Base-by-base conservation (phyloP, 2,888 invertebrate genomes). In the Lasioglossum morio region DNA sequence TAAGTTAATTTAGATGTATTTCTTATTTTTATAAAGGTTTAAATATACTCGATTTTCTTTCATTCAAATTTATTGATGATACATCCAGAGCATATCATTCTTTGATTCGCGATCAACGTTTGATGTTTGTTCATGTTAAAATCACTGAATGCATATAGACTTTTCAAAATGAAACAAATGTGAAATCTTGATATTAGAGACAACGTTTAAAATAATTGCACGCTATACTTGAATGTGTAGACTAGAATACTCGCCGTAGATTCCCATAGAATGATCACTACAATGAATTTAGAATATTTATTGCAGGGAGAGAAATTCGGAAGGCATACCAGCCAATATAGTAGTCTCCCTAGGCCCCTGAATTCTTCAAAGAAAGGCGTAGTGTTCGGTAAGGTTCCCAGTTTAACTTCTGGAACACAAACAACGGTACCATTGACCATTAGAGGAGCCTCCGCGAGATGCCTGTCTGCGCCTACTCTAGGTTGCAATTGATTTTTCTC, bases 401-500 rank as follows among this genome's bases (percentile, higher is more conserved):
- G 92, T 90, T 91, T 92, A 89, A 77, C 90, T 81, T 91, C 89
- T 78, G 92, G 91, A 81, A 91, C 88, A 85, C 94, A 94, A 87
- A 92, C 93, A 70, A 94, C 92, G 77, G 92, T 94, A 87, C 94
- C 93, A 84, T 92, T 94, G 93, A 95, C 95, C 95, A 92, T 95
- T 94, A 94, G 95, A 80, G 96, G 96, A 96, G 93, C 96, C 96
- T 96, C 96, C 96, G 96, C 97, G 94, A 96, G 97, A 96, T 98
- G 98, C 96, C 97, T 97, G 94, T 98, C 98, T 94, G 98, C 98
- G 95, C 98, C 98, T 94, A 98, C 98, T 96, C 96, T 99, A 98
- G 98, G 98, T 98, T 94, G 93, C 88, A 77, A 88, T 88, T 63
- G 82, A 89, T 87, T 95, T 87, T 90, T 88, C 84, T 88, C 82